phyloP scores from a whole-genome alignment of 64 coral and sea anemone species.

The Porites australiensis region DNA sequence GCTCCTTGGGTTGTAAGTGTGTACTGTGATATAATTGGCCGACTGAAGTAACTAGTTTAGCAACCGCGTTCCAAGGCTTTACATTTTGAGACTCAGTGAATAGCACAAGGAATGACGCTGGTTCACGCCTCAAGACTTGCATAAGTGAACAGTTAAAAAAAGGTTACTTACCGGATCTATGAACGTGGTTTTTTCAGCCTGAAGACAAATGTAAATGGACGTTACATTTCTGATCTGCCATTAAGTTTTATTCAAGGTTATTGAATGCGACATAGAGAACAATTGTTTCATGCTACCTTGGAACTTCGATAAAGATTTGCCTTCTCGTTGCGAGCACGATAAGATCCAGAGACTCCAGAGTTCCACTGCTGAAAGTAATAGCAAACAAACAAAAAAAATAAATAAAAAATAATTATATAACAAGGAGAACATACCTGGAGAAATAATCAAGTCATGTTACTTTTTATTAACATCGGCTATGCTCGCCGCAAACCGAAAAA shows the following conservation, averaged over 20 bases:
- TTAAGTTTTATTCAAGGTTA: too few species aligned
- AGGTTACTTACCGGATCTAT: constrained; percentile 31
- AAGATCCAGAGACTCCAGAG: not conserved
- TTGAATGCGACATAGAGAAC: not conserved
- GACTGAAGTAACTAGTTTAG: too few species aligned
- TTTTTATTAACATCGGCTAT: too few species aligned
- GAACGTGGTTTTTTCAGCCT: not conserved
- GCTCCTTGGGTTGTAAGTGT: too few species aligned
- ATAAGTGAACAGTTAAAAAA: not conserved
- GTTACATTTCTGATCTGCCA: not conserved
- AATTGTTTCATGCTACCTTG: not conserved
- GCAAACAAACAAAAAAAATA: not conserved
- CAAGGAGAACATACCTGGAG: too few species aligned
- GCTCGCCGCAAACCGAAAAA: too few species aligned
- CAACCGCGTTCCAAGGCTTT: too few species aligned
- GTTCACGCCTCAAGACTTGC: too few species aligned
- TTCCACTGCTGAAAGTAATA: constrained; percentile 8
- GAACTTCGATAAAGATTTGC: constrained; percentile 36
- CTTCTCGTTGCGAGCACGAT: not conserved
- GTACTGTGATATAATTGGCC: too few species aligned
- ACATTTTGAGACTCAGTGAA: too few species aligned
- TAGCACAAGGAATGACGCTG: too few species aligned
- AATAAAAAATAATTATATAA: too few species aligned
- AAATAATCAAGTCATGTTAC: not conserved
- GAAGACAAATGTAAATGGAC: not conserved